Percentiles rank a stretch among this genome's conserved stretches.
Conservation (phyloP, 2,797 vertebrate genomes). For the Distichodus sexfasciatus region DNA sequence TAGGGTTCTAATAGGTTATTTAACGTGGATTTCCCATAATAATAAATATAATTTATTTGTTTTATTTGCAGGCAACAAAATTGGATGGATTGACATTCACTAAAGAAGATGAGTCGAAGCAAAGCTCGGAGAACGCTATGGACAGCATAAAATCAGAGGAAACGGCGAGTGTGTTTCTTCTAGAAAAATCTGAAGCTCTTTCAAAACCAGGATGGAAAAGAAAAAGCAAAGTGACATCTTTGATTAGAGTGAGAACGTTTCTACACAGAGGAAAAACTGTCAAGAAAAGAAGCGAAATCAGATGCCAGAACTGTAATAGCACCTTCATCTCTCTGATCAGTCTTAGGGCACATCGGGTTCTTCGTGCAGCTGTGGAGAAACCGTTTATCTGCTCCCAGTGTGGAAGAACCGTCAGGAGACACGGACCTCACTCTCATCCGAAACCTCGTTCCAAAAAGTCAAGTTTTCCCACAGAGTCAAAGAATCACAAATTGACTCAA, state of each 20-base stretch:
- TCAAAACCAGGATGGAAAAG: background rate
- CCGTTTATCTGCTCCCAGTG: constrained; percentile 65
- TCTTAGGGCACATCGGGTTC: constrained; percentile 64
- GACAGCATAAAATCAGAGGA: constrained; percentile 15
- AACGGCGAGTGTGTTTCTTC: background rate
- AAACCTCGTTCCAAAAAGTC: constrained; percentile 69
- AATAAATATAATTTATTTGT: too few species aligned
- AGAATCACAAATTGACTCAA: constrained; percentile 73
- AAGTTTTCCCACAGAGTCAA: constrained; percentile 64
- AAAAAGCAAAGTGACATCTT: background rate
- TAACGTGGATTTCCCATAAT: too few species aligned
- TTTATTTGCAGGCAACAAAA: constrained; percentile 6
- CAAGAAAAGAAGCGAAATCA: constrained; percentile 50
- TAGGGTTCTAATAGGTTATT: too few species aligned
- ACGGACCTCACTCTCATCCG: constrained; percentile 64
- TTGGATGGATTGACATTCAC: constrained; percentile 45
- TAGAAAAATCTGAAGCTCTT: background rate
- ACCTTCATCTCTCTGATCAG: constrained; percentile 62
- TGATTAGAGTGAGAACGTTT: constrained; percentile 30
- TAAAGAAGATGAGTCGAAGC: constrained; percentile 60
- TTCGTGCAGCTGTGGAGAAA: constrained; percentile 59
- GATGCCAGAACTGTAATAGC: constrained; percentile 65
- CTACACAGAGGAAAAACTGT: constrained; percentile 10
- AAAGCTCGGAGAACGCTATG: constrained; percentile 23
- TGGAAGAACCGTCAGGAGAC: constrained; percentile 62